Base-by-base conservation (phyloP, 2,113 vertebrate species). In the Grammomys surdaster region DNA sequence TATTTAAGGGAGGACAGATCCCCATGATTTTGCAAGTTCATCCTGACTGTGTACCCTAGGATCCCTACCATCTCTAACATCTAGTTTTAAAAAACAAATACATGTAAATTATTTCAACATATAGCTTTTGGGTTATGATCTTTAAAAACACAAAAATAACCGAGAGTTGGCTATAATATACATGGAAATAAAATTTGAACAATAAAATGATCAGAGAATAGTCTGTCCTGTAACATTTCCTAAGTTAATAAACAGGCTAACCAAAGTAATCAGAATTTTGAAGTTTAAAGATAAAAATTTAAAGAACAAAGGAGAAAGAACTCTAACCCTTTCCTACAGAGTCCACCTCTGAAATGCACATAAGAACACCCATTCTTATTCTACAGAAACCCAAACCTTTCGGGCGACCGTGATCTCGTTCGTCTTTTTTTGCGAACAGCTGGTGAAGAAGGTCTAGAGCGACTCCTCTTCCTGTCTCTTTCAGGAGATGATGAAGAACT, bases 331-430 rank as follows among this genome's bases (percentile, higher is more conserved):
- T 87, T 88, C 97, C 95, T 96, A 98, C 65, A 9, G 96, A 96
- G 67, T 97, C 73, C 65, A 94, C 89, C 40, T 88, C 70, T 8
- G 24, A 33, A 69, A 54, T n/a, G 36, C 67, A 88, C 13, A 1
- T 96, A 96, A 98, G 97, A 98, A 98, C 98, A 99, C 98, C 99
- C 99, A 98, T 98, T 99, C 98, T 99, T 99, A 99, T 97, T 99
- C 99, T 99, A 99, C 99, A 99, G 99, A 99, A 99, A 99, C 99
- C 99, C 99, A 99, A 99, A 99, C 99, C 99, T 99, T 99, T 99
- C 99, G 98, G 99, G 99, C 99, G 99, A 99, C 99, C 98, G 99
- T 98, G 99, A 99, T 99, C 99, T 99, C 98, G 99, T 99, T 97
- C 99, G 99, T 98, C 99, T 99, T 99, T 99, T 99, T 99, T 99